Percentiles rank a stretch among this genome's conserved stretches.
Conservation (phyloP, 1,140 invertebrate genomes). For the Euschistus heros region DNA sequence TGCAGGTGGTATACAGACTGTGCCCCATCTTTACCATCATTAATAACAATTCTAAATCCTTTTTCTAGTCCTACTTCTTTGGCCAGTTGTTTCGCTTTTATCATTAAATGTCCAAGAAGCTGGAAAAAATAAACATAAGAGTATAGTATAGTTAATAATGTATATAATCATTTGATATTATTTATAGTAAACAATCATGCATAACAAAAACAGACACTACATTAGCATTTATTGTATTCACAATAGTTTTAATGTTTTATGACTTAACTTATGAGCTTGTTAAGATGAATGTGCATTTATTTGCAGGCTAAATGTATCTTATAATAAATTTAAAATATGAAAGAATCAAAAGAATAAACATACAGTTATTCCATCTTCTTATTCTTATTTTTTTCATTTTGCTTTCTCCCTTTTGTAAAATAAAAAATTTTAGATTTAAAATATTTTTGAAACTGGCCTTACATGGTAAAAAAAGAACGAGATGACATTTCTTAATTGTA, state of each 20-base stretch:
- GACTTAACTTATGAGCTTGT: no score
- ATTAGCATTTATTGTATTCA: background rate
- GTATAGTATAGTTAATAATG: background rate
- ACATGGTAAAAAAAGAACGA: no score
- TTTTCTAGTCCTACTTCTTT: constrained; percentile 53
- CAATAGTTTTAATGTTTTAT: background rate
- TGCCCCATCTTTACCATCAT: constrained; percentile 76
- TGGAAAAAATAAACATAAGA: constrained; percentile 28
- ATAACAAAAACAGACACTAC: background rate
- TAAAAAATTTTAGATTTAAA: no score
- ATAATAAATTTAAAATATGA: no score
- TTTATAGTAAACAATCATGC: background rate
- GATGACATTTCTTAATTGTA: no score
- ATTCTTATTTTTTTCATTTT: no score
- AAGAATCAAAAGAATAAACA: no score
- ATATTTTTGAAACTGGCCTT: no score
- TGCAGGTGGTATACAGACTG: constrained; percentile 91
- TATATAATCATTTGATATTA: background rate
- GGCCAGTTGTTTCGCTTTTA: constrained; percentile 71
- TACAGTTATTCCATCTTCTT: no score
- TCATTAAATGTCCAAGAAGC: constrained; percentile 59
- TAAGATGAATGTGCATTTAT: no score
- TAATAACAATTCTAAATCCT: constrained; percentile 74
- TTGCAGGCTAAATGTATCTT: no score
- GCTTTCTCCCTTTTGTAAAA: no score